Evolutionary conservation across 2,113 vertebrate genomes (phyloP), one percentile per base, ranked within the genome.

Genomic region (Siphamia tubifer): DNA sequence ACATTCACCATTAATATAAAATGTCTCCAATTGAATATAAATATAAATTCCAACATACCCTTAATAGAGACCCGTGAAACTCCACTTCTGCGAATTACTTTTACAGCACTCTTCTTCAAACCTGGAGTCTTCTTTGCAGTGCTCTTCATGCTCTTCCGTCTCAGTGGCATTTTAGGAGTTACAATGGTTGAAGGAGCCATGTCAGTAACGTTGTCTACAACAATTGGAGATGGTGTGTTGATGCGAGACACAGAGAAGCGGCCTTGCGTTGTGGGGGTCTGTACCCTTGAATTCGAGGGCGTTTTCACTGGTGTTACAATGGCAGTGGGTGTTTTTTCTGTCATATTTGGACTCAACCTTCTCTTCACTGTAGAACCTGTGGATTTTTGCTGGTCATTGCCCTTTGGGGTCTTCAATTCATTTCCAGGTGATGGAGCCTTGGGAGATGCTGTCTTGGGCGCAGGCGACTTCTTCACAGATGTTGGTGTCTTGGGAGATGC

Each of bases 31-130:
- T 10, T 1, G 10, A 34, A 34, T 3, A 34, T 12, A 8, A 11
- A 35, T 4, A 23, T 6, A 6, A 34, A 1, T 35, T 25, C 19
- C 5, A 35, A 34, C 82, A 42, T 77, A 96, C 96, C 92, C 82
- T 94, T 87, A 35, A 96, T 82, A 24, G 95, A 96, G 23, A 93
- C 94, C 27, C 77, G 86, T 13, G 94, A 95, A 27, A 94, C 89
- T 32, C 94, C 93, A 43, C 94, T 95, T 74, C 94, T 90, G 45
- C 39, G 80, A 48, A 95, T 11, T 0, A 57, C 27, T 43, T 91
- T 89, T 8, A 86, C 45, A 2, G 79, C 83, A 32, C 85, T 91
- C 66, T 77, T 93, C 3, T 69, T 8, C 1, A 85, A 31, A 21
- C 82, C 79, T 32, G 90, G 81, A 1, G 77, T 82, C 72, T 81